Evolutionary conservation across 2,888 invertebrate genomes (phyloP), one percentile per base, ranked within the genome.

Genomic region (Thera obeliscata): DNA sequence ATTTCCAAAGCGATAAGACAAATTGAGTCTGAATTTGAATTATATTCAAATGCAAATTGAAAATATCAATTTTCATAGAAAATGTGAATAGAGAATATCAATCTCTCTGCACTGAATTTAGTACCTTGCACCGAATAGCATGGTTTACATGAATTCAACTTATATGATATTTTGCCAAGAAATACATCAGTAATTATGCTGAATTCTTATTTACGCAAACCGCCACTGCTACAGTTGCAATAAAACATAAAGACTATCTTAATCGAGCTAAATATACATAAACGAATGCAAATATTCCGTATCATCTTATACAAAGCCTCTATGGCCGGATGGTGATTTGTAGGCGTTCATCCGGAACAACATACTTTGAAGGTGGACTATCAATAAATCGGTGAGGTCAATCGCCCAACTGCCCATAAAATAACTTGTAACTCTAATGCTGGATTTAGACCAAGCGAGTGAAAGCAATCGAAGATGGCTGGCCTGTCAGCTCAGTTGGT

Each of bases 311-410:
- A 50, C 76, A 78, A 70, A 74, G 74, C 74, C 69, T 77, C 73
- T 81, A 80, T 81, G 78, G 84, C 78, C 77, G 74, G 76, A 72
- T 75, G 69, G 77, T 83, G 82, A 83, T 85, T 82, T 83, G 88
- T 88, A 79, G 84, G 83, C 81, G 84, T 80, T 66, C 69, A 71
- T 77, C 82, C 86, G 87, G 87, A 89, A 89, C 84, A 87, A 72
- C 75, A 83, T 85, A 78, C 74, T 56, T 67, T 77, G 82, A 79
- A 78, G 79, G 72, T 73, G 66, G 72, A 74, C 72, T 79, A 22
- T 22, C 22, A 78, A 82, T 80, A 78, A 79, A 78, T 76, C 78
- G 76, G 78, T 82, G 83, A 84, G 84, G 80, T 85, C 82, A 84
- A 84, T 85, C 79, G 79, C 83, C 82, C 76, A 79, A 78, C 69